These are phyloP conservation scores for Patiria pectinifera DNA, from an alignment of 53 echinoderm and acorn worm species.

Conservation along the genomic window DNA sequence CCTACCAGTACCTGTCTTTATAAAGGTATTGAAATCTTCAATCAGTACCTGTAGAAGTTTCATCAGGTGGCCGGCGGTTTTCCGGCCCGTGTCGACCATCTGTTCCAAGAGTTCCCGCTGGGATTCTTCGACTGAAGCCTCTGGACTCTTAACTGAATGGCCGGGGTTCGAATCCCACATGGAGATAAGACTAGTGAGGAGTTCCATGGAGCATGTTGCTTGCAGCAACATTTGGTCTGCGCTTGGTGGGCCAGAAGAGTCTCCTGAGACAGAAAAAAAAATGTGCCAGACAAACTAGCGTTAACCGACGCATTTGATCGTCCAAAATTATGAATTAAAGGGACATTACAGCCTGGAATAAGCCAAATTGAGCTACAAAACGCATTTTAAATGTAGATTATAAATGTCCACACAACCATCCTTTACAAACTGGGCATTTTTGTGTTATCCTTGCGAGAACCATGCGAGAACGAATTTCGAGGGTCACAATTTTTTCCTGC, in stretches of 20 bases:
- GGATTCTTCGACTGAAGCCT: conserved; percentile 23
- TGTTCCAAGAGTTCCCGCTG: conserved; percentile 67
- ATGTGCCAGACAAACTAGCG: neutral
- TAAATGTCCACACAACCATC: too few relatives aligned
- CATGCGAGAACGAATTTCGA: too few relatives aligned
- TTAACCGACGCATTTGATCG: too few relatives aligned
- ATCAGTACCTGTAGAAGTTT: conserved; percentile 75
- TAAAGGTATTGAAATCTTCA: neutral
- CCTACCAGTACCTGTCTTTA: too few relatives aligned
- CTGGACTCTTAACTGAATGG: neutral
- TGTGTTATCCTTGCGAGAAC: too few relatives aligned
- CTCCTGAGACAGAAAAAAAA: neutral
- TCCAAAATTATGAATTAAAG: too few relatives aligned
- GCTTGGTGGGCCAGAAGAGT: neutral
- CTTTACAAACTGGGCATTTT: too few relatives aligned
- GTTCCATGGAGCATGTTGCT: conserved; percentile 68
- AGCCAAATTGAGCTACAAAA: too few relatives aligned
- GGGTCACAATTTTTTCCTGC: too few relatives aligned
- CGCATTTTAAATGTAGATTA: too few relatives aligned
- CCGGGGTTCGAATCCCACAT: conserved; percentile 62
- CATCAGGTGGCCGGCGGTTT: conserved; percentile 68
- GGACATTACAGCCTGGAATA: too few relatives aligned
- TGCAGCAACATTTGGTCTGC: conserved; percentile 58
- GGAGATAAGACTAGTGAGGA: conserved; percentile 53
- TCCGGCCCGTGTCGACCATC: conserved; percentile 67